Conservation (phyloP, 53 echinoderm and acorn worm genomes). For the Paracentrotus lividus region DNA sequence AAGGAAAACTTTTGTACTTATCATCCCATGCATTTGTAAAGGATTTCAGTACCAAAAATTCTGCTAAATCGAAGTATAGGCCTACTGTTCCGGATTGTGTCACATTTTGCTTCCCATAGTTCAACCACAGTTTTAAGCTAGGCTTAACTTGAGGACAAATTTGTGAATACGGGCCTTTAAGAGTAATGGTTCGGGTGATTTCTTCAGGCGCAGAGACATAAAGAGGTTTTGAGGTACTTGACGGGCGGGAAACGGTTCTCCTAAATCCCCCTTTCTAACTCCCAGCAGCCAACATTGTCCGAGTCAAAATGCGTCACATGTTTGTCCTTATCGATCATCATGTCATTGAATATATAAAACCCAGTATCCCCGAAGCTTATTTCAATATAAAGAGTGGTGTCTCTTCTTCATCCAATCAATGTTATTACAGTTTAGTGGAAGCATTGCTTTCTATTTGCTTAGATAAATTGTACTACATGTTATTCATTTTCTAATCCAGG, state of each 20-base stretch:
- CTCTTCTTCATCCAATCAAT: not conserved
- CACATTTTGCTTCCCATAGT: too few species aligned
- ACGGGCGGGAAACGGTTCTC: not conserved
- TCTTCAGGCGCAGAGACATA: not conserved
- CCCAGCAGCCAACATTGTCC: not conserved
- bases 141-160: not conserved
- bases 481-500: too few species aligned
- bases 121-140: too few species aligned
- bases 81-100: too few species aligned
- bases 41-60: too few species aligned
- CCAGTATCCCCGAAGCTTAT: not conserved
- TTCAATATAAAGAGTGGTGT: not conserved
- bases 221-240: not conserved
- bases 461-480: too few species aligned
- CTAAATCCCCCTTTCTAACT: not conserved
- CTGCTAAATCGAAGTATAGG: too few species aligned
- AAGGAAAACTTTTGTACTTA: not conserved
- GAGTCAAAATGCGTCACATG: not conserved
- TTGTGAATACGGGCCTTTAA: not conserved
- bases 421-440: too few species aligned
- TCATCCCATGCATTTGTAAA: slow-evolving; percentile 9
- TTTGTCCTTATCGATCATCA: not conserved
- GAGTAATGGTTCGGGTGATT: not conserved
- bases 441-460: too few species aligned
- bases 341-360: not conserved